Evolutionary conservation across 2,113 vertebrate species (phyloP), one percentile per base, ranked within the genome.

Genomic region (Prunella himalayana): DNA sequence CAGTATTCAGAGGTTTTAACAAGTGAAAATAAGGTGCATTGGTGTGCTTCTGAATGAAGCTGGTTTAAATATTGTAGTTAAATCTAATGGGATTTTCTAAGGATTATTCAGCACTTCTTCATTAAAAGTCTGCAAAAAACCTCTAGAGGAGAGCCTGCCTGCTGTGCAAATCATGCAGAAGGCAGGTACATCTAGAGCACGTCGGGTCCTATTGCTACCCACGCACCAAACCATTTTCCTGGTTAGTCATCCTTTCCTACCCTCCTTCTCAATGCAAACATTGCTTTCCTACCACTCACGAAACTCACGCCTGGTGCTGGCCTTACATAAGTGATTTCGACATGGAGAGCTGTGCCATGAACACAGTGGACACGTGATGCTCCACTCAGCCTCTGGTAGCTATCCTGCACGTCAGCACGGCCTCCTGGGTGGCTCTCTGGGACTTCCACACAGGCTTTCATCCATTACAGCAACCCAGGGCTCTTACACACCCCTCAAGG

Each of bases 261-360:
- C 57, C 81, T 91, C 41, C 86, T 85, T 82, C 88, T 70, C 82
- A 59, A 49, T 6, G 57, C 73, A 89, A 95, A 95, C 83, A 92
- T 41, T 82, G 53, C 82, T 76, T 20, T 41, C 85, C 94, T 41
- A 72, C 45, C 50, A 61, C 73, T 94, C 88, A 2, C 1, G 2
- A 88, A 95, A 83, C 85, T 88, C 75, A 93, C 15, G 47, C 80
- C 41, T 88, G 49, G 25, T 78, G 57, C 41, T 3, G 35, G 37
- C 28, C 75, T 95, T 85, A 89, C n/a, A 47, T 72, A 92, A 92
- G 61, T 8, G 53, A 77, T 93, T 95, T 85, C 42, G 0, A 85
- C 87, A 94, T 0, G 4, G 39, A 88, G 42, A 69, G 39, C 35
- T 42, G 50, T 77, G 70, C 73, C 84, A 76, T 18, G 21, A 69